Conservation (phyloP, 2,113 vertebrate species). For the Pluvianellus socialis region DNA sequence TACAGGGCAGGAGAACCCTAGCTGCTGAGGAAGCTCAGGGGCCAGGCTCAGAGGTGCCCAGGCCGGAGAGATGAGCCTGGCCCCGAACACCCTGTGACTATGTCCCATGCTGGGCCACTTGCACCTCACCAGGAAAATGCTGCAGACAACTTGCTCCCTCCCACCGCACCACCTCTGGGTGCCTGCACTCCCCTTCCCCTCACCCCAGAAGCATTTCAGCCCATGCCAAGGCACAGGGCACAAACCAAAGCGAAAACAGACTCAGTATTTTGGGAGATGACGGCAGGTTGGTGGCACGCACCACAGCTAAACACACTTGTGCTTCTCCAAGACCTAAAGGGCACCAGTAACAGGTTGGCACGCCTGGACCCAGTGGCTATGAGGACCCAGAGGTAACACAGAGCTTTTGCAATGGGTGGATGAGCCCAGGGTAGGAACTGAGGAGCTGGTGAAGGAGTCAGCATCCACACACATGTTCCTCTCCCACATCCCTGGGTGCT, state of each 20-base stretch:
- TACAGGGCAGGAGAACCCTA: background rate
- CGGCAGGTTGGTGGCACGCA: background rate
- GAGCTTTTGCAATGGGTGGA: background rate
- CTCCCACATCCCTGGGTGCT: rapidly evolving
- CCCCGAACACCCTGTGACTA: background rate
- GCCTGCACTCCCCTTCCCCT: background rate
- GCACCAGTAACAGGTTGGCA: background rate
- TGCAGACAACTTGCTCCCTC: background rate
- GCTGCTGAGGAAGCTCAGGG: background rate
- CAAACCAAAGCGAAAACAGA: background rate
- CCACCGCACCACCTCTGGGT: background rate
- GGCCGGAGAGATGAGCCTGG: background rate
- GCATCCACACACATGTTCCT: background rate
- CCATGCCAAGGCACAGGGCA: background rate
- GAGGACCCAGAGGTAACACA: rapidly evolving
- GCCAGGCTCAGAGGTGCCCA: background rate
- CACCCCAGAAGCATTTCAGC: background rate
- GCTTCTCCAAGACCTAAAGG: background rate
- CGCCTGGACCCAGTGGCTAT: background rate
- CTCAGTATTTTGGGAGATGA: background rate
- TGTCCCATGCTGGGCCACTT: background rate
- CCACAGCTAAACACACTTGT: rapidly evolving
- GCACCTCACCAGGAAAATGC: background rate
- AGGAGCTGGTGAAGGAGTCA: background rate
- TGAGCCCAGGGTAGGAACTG: rapidly evolving